These are phyloP conservation scores for Cynopterus brachyotis DNA, from an alignment of 2,113 vertebrate genomes.

Conservation along the genomic window DNA sequence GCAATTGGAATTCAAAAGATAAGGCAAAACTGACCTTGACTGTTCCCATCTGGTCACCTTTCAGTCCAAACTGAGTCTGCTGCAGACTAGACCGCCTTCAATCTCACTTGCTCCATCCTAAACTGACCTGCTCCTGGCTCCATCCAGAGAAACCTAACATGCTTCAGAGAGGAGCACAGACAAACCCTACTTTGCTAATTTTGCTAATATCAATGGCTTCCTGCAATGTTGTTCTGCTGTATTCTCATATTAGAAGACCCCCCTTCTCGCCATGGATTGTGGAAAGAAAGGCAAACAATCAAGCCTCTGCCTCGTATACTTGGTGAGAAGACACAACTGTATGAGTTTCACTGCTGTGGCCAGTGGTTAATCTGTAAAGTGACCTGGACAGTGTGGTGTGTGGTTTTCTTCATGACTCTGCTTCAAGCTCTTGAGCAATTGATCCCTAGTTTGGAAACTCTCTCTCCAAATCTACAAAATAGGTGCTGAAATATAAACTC, in stretches of 20 bases:
- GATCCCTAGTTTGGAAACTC: neutral
- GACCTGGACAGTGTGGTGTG: neutral
- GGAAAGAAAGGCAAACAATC: neutral
- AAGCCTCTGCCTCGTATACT: too few species aligned
- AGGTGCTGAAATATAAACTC: neutral
- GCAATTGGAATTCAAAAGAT: neutral
- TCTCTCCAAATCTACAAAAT: neutral
- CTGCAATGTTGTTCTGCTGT: neutral
- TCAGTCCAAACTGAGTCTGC: neutral
- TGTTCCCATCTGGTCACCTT: neutral
- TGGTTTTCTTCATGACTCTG: neutral
- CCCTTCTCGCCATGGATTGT: accelerated
- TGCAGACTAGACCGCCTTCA: neutral
- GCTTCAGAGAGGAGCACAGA: neutral
- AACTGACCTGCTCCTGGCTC: neutral
- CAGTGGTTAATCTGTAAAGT: neutral
- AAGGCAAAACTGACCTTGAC: neutral
- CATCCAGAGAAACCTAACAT: neutral
- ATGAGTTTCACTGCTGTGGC: neutral
- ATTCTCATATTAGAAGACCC: neutral
- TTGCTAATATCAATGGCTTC: neutral
- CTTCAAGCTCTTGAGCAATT: neutral
- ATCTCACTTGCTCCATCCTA: neutral
- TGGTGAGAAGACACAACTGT: too few species aligned
- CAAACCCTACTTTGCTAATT: neutral